Percentiles rank a stretch among this genome's conserved stretches.
phyloP scores from a whole-genome alignment of 2,797 vertebrate genomes.

The Rhinogobio ventralis region DNA sequence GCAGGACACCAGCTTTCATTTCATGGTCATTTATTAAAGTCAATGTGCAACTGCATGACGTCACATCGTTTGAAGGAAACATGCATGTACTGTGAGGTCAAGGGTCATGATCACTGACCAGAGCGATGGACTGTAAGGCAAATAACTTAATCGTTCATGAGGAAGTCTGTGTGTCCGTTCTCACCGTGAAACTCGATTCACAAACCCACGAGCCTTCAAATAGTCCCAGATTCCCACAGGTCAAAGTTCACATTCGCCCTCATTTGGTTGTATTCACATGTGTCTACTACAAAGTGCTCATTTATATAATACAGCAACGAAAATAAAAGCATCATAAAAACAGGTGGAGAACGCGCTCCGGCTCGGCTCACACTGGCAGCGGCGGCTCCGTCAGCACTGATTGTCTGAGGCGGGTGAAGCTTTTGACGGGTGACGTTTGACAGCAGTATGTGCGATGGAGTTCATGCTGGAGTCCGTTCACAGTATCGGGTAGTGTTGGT shows the following conservation, averaged over 20 bases:
- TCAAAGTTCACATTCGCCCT: neutral
- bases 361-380: neutral
- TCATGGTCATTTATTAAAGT: conserved; percentile 84
- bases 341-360: neutral
- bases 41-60: conserved; percentile 91
- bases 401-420: conserved; percentile 69
- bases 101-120: conserved; percentile 71
- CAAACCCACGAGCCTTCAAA: neutral
- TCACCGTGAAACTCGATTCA: conserved; percentile 72
- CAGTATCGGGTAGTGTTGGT: neutral
- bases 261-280: conserved; percentile 26
- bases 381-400: conserved; percentile 61
- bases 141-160: conserved; percentile 65
- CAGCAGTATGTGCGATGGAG: neutral
- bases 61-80: conserved; percentile 88
- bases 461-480: conserved; percentile 55
- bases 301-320: conserved; percentile 57
- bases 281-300: conserved; percentile 68
- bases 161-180: conserved; percentile 81
- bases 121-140: conserved; percentile 77
- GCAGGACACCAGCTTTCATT: conserved; percentile 47
- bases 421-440: neutral
- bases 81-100: conserved; percentile 89
- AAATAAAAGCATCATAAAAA: conserved; percentile 38
- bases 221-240: conserved; percentile 37